Conservation (phyloP, 53 echinoderm and acorn worm genomes). For the Paelopatides confundens region DNA sequence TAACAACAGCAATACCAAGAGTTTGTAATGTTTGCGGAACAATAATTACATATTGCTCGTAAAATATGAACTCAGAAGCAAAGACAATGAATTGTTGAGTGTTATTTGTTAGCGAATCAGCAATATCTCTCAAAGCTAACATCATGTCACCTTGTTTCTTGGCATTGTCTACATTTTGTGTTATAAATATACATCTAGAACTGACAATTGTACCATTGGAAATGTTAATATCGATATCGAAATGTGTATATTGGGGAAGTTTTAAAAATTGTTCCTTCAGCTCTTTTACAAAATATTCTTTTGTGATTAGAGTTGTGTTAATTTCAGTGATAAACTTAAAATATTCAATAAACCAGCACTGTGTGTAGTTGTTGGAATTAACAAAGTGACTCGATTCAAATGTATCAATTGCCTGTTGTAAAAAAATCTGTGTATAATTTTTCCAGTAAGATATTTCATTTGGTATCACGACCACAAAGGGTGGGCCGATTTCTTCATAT, state of each 20-base stretch:
- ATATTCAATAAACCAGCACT: conserved; percentile 68
- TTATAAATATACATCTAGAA: conserved; percentile 64
- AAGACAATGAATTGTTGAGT: conserved; percentile 31
- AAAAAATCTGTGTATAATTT: not conserved
- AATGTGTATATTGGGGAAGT: conserved; percentile 20
- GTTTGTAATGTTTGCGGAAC: conserved; percentile 82
- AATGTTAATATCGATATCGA: conserved; percentile 68
- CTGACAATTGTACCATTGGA: conserved; percentile 42
- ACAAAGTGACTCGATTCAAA: conserved; percentile 62
- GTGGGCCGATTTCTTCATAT: conserved; percentile 57
- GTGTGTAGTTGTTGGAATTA: conserved; percentile 33
- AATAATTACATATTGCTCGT: conserved; percentile 79
- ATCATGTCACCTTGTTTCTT: conserved; percentile 66
- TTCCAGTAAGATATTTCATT: conserved; percentile 61
- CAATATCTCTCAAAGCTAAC: conserved; percentile 47
- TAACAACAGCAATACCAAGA: conserved; percentile 69
- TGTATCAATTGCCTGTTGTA: conserved; percentile 14
- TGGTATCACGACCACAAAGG: conserved; percentile 47
- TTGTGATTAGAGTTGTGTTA: not conserved
- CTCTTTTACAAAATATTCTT: conserved; percentile 31
- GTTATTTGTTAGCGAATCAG: conserved; percentile 1
- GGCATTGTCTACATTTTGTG: conserved; percentile 52
- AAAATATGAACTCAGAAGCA: conserved; percentile 72
- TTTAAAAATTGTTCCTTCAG: conserved; percentile 53
- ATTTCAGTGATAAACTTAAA: conserved; percentile 31